Percentiles rank a stretch among this genome's conserved stretches.
phyloP scores from a whole-genome alignment of 2,113 vertebrate species.

The Athene cunicularia region DNA sequence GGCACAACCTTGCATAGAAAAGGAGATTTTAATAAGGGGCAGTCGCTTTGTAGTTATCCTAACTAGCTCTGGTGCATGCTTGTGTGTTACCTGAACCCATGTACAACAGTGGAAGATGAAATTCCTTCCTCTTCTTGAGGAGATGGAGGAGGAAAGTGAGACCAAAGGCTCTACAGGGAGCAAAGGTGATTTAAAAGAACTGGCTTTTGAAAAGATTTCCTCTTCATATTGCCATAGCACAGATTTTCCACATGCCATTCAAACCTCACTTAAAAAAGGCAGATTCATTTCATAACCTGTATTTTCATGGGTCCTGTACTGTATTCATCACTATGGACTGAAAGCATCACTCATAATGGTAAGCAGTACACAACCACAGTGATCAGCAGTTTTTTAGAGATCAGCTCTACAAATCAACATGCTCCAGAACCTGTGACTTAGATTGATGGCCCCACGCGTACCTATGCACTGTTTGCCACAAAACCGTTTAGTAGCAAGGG shows the following conservation, averaged over 20 bases:
- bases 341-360: neutral
- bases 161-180: neutral
- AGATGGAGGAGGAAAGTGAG: neutral
- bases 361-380: accelerated
- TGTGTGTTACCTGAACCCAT: neutral
- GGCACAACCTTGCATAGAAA: neutral
- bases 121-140: neutral
- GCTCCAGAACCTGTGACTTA: neutral
- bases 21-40: neutral
- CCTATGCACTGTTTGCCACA: neutral
- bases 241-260: neutral
- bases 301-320: neutral
- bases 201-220: neutral
- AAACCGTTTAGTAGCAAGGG: neutral
- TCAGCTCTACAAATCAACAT: neutral
- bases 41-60: neutral
- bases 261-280: neutral
- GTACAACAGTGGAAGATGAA: neutral
- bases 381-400: neutral
- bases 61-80: neutral
- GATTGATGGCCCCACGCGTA: neutral
- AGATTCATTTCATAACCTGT: neutral
- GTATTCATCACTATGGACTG: neutral
- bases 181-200: neutral
- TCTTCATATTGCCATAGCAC: accelerated